Evolutionary conservation across 2,113 vertebrate genomes (phyloP).

Genomic region (Colaptes auratus): DNA sequence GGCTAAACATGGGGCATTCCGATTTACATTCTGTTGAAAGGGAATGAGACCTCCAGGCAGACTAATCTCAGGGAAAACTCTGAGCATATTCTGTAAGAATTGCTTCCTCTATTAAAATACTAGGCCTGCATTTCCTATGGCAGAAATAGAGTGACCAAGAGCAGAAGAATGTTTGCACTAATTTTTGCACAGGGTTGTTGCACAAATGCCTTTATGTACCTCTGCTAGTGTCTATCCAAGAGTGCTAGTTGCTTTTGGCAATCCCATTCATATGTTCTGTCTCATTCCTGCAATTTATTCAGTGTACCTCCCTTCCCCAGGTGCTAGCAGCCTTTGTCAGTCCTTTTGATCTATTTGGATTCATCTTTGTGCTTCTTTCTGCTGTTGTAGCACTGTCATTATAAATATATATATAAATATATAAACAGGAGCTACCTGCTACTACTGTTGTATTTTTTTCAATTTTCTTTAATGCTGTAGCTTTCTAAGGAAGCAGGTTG

Average conservation of each 20-base stretch:
- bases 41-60: neutral
- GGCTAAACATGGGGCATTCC: fast-evolving
- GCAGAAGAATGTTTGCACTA: neutral
- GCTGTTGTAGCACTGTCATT: neutral
- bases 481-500: neutral
- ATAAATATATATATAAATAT: too few species aligned
- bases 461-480: neutral
- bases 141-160: neutral
- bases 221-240: neutral
- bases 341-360: neutral
- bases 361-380: neutral
- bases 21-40: neutral
- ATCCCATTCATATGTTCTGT: neutral
- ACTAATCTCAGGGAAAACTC: neutral
- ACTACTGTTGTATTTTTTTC: fast-evolving
- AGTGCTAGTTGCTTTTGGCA: neutral
- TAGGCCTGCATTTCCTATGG: neutral
- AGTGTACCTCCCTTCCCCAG: neutral
- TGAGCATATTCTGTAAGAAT: neutral
- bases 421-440: neutral
- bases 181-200: too few species aligned
- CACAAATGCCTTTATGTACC: neutral
- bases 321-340: neutral
- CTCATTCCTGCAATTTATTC: neutral
- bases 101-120: neutral